Base-by-base conservation (phyloP, 2,113 vertebrate genomes). In the Ardeotis arabs region DNA sequence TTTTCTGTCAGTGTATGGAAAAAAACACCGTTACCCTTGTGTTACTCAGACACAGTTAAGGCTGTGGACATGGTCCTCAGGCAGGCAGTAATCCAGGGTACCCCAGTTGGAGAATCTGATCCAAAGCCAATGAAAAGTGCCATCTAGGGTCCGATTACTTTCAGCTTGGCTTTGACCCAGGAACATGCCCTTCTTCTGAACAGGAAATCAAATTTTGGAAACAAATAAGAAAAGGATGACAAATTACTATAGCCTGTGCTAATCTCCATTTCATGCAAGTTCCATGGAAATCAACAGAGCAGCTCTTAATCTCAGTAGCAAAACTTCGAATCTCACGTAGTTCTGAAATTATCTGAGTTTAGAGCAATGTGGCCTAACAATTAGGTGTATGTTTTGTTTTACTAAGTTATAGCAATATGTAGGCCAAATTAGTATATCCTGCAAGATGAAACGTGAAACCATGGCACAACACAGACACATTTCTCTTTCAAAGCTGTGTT, bases 131-230 rank as follows among this genome's bases (percentile, higher is more conserved):
- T 60, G 41, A 67, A 39, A 95, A 94, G 59, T 81, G 52, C 10
- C 66, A 72, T 37, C 80, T 35, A 75, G 64, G 52, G 47, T 58
- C 45, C 1, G 1, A 39, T 49, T 87, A 50, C 58, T 64, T 92
- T 79, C 73, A 87, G 66, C 16, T 53, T 86, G 64, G 33, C 80
- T 90, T 75, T 92, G 83, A 93, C 84, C 84, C 83, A 86, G 76
- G 92, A 90, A 70, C 92, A 84, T 67, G 91, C 72, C 92, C 86
- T 95, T 91, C 94, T 94, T 94, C 91, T 92, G 86, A 74, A 50
- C 49, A 95, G 95, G 95, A 97, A 98, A 89, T 90, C 37, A 95
- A 58, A 64, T 87, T 94, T 39, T 28, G 13, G 89, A 90, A 62
- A 64, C 67, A 95, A 92, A 85, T 79, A 91, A 35, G 56, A n/a